Evolutionary conservation across 2,113 vertebrate genomes (phyloP), one percentile per base, ranked within the genome.

Genomic region (Suricata suricatta): DNA sequence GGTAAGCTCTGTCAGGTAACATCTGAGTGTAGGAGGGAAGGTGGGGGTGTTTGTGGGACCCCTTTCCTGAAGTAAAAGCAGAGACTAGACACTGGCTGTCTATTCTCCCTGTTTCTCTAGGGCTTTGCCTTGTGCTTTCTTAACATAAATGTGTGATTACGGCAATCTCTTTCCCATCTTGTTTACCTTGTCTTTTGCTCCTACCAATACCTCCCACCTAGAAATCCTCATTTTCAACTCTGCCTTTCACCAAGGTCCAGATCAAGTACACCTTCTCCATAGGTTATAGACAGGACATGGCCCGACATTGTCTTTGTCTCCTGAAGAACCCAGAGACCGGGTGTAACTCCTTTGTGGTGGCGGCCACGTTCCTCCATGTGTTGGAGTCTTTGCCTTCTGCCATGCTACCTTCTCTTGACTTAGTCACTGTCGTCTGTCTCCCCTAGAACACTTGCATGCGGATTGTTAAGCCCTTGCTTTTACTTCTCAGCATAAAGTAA

Each of bases 201-300:
- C 64, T 31, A n/a, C 11, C 14, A 11, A 15, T n/a, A 38, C 29
- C 25, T n/a, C 10, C 25, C 12, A 14, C 35, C 47, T 63, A 12
- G 35, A 93, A 82, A 41, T 60, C n/a, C 35, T 88, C 31, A 25
- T 35, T 38, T 94, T 95, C 21, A 60, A 11, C 15, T 71, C 80
- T 80, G 7, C 57, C 88, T 85, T 93, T 92, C 44, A 11, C 69
- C 27, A 35, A 41, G 23, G 35, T 74, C 47, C 76, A 74, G 38
- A 84, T 50, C 33, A 80, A 88, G 77, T 5, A 27, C 27, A 41
- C n/a, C 31, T 82, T 95, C 64, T 69, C 31, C 50, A 29, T 16
- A 2, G 69, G 27, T 8, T 11, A 6, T 4, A 6, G 64, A 41
- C 66, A 33, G 31, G 66, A 5, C 29, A 2, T 33, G 64, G 35